Evolutionary conservation across 2,797 vertebrate genomes (phyloP).

Genomic region (Syncerus caffer): DNA sequence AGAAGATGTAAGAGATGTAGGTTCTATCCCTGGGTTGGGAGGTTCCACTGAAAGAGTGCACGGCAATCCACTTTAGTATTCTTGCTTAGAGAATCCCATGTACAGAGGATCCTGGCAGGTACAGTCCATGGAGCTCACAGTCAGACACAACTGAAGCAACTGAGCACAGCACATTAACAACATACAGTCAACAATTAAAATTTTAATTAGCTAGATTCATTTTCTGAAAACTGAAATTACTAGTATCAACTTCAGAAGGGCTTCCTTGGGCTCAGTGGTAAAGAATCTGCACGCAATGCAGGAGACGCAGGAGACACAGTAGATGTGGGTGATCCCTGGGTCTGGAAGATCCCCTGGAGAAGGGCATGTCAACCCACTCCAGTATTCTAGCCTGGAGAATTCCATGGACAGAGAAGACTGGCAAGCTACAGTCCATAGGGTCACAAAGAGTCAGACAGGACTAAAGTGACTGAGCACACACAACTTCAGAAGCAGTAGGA

Average conservation of each 20-base stretch:
- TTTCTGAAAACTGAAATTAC: background rate
- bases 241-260: background rate
- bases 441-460: background rate
- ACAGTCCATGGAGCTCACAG: background rate
- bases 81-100: background rate
- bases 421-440: background rate
- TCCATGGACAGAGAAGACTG: background rate
- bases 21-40: background rate
- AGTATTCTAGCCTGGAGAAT: background rate
- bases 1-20: background rate
- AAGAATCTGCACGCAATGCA: background rate
- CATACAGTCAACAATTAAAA: background rate
- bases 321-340: background rate
- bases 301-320: background rate
- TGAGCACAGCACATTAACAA: background rate
- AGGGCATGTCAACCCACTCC: background rate
- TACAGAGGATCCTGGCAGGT: background rate
- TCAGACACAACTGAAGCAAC: background rate
- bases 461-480: background rate
- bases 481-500: background rate
- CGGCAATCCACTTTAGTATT: accelerated
- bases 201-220: background rate
- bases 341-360: background rate
- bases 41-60: background rate
- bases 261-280: background rate